A percentile compares a stretch with the other conserved stretches of the same genome.
Conservation (phyloP, 2,888 invertebrate species). For the Stenodera caucasica region DNA sequence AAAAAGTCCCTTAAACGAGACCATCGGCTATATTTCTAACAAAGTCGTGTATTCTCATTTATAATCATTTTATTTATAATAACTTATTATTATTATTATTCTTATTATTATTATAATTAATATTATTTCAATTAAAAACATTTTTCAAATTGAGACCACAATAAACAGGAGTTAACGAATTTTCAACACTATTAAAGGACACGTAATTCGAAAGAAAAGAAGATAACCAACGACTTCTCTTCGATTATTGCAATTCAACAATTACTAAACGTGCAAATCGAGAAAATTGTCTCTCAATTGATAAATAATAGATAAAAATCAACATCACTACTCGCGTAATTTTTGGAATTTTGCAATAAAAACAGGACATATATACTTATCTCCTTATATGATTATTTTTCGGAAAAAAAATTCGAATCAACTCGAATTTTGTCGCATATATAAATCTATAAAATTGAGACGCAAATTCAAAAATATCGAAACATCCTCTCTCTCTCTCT, state of each 20-base stretch:
- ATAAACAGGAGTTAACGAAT: constrained; percentile 41
- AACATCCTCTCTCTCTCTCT: constrained; percentile 35
- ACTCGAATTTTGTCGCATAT: too few species aligned
- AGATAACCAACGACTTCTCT: too few species aligned
- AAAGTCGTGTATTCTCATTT: constrained; percentile 16
- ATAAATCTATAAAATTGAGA: too few species aligned
- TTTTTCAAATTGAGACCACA: constrained; percentile 47
- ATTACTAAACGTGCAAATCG: constrained; percentile 24
- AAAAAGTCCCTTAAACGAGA: constrained; percentile 51
- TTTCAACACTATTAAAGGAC: constrained; percentile 34
- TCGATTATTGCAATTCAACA: constrained; percentile 37
- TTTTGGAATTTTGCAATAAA: too few species aligned
- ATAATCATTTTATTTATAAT: constrained; percentile 37
- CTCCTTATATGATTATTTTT: too few species aligned
- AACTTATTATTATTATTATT: constrained; percentile 47
- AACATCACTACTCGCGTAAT: too few species aligned
- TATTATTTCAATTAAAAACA: constrained; percentile 35
- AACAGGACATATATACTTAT: too few species aligned
- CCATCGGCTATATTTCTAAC: constrained; percentile 38
- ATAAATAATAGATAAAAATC: too few species aligned
- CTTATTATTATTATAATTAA: constrained; percentile 22
- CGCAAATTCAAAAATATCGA: constrained; percentile 6
- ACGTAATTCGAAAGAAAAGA: constrained; percentile 23
- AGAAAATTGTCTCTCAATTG: constrained; percentile 20
- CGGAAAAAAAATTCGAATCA: too few species aligned